A percentile compares a stretch with the other conserved stretches of the same genome.
Conservation (phyloP, 2,888 invertebrate genomes). For the Eupithecia subfuscata region DNA sequence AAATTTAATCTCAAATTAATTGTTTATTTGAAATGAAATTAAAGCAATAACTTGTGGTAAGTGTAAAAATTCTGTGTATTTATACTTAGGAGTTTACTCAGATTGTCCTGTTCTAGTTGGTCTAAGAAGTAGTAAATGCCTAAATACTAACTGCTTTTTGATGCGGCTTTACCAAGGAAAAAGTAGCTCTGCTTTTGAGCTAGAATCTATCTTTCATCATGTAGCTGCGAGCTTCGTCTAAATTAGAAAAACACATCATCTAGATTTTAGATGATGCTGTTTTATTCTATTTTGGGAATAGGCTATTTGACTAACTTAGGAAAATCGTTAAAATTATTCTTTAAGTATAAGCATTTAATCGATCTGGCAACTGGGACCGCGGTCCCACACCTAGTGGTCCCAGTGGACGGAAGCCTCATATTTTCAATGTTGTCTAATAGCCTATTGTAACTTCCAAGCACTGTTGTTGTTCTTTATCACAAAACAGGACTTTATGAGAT, state of each 20-base stretch:
- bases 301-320: background rate
- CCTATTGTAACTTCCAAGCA: background rate
- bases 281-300: background rate
- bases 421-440: no score
- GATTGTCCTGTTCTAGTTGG: background rate
- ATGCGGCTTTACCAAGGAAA: background rate
- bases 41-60: slow-evolving; percentile 7
- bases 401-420: no score
- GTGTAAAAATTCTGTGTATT: slow-evolving; percentile 4
- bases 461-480: background rate
- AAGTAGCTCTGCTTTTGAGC: background rate
- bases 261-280: background rate
- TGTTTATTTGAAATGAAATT: background rate
- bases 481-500: slow-evolving; percentile 1
- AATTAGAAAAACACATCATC: background rate
- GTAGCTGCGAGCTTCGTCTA: background rate
- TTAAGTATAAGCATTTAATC: no score
- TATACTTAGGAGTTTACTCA: background rate
- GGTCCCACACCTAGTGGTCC: no score
- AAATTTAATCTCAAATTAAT: background rate
- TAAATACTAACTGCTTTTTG: background rate
- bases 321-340: no score
- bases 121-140: background rate
- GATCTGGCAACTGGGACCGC: no score
- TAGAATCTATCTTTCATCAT: background rate